A percentile compares a stretch with the other conserved stretches of the same genome.
Evolutionary conservation across 2,888 invertebrate species (phyloP).

Genomic region (Tortrix viridana): DNA sequence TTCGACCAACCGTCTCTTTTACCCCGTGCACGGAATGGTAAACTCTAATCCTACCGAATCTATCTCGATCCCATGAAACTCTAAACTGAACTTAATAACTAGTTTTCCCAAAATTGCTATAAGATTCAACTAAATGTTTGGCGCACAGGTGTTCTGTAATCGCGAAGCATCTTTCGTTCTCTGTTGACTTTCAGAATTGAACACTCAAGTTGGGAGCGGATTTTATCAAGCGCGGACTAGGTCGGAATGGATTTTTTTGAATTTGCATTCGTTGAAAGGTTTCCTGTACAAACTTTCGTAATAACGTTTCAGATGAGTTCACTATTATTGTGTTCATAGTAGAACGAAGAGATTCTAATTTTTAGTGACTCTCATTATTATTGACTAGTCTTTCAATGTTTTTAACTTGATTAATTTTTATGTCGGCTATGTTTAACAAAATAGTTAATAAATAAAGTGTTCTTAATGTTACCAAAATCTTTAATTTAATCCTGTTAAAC

Average conservation of each 20-base stretch:
- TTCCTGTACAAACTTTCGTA: slow-evolving; percentile 5
- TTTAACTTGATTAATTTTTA: no score
- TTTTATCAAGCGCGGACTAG: slow-evolving; percentile 8
- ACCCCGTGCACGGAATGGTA: slow-evolving; percentile 60
- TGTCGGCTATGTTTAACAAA: no score
- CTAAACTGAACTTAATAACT: slow-evolving; percentile 62
- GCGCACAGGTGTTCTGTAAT: slow-evolving; percentile 59
- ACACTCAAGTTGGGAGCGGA: not conserved
- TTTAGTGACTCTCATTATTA: no score
- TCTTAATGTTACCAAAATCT: no score
- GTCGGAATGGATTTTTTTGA: slow-evolving; percentile 3
- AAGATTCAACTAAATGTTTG: slow-evolving; percentile 53
- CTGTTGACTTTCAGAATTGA: slow-evolving; percentile 45
- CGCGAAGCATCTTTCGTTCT: slow-evolving; percentile 54
- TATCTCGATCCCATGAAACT: slow-evolving; percentile 51
- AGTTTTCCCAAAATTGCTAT: slow-evolving; percentile 61
- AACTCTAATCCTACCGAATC: slow-evolving; percentile 60
- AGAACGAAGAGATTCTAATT: slow-evolving; percentile 9
- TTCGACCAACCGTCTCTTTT: slow-evolving; percentile 59
- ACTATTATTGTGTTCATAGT: not conserved
- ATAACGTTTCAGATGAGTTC: slow-evolving; percentile 24
- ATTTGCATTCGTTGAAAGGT: slow-evolving; percentile 19
- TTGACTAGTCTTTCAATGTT: no score
- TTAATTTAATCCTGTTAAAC: not conserved
- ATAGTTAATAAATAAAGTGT: no score